Percentiles rank a stretch among this genome's conserved stretches.
Evolutionary conservation across 2,797 vertebrate genomes (phyloP).

Genomic region (Brotula barbata): DNA sequence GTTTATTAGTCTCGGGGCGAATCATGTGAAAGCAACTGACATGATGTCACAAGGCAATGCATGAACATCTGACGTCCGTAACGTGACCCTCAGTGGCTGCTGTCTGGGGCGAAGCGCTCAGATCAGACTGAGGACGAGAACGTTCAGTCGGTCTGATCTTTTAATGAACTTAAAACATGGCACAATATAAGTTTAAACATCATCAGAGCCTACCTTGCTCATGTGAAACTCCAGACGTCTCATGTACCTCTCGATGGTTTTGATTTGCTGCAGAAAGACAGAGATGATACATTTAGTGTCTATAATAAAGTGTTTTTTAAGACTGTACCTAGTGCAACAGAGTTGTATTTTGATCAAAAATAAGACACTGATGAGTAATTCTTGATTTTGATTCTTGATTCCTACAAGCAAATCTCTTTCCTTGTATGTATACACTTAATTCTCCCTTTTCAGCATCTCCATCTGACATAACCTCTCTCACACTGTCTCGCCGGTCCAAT

Average conservation of each 20-base stretch:
- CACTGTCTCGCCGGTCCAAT: neutral
- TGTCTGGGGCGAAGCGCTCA: neutral
- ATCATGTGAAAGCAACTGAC: no score
- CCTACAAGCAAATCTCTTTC: constrained; percentile 4
- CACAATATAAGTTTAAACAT: no score
- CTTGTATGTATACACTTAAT: neutral
- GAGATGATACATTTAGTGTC: constrained; percentile 6
- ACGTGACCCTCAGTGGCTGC: neutral
- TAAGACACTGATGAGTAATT: neutral
- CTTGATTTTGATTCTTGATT: constrained; percentile 1
- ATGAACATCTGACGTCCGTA: constrained; percentile 9
- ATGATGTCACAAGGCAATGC: no score
- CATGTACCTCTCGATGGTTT: constrained; percentile 94
- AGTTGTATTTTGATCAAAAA: constrained; percentile 8
- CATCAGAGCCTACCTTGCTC: constrained; percentile 86
- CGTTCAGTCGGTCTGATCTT: neutral
- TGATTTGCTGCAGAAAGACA: constrained; percentile 90
- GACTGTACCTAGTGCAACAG: neutral
- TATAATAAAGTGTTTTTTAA: no score
- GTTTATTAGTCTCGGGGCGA: no score
- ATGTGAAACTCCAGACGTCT: constrained; percentile 98
- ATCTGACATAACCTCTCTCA: constrained; percentile 4
- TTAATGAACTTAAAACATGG: neutral
- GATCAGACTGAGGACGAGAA: neutral
- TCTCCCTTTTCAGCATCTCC: neutral